Base-by-base conservation (phyloP, 2,797 vertebrate species). In the Lates japonicus region DNA sequence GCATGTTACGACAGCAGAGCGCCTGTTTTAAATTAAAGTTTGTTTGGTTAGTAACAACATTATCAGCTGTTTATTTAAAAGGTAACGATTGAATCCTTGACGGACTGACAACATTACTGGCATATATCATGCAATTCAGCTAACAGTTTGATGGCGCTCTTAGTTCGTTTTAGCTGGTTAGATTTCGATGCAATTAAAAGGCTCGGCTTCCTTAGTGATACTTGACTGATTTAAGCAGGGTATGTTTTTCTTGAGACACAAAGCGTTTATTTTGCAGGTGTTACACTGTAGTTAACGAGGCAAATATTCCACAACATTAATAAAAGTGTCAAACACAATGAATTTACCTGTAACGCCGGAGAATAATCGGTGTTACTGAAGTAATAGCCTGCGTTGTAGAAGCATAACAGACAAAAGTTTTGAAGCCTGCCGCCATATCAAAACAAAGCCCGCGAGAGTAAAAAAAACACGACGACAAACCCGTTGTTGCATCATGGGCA, bases 391-490 rank as follows among this genome's bases (percentile, higher is more conserved):
- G 20, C 20, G 7, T 51, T 76, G 39, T 17, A 65, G 5, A 70
- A 59, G 61, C 70, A 88, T 37, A 71, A 74, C 49, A 41, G 39
- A 64, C 54, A 55, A 1, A 78, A 74, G 37, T 85, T 94, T 95
- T 87, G 74, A 95, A 95, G 88, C 37, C 87, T 93, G 86, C 94
- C 95, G 95, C 96, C 95, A 95, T 94, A 87, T 85, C 91, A 92
- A 94, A 92, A 90, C 93, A 92, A 92, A 95, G 91, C 95, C 93
- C 95, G 95, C 95, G 95, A 95, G 94, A 94, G 80, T 37, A 42
- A n/a, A 25, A 55, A 11, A 2, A 29, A 29, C 25, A 29, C 25
- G 7, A 49, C 10, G 3, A 60, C 17, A 31, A 17, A 0, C 0
- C 0, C 0, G 3, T 0, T 22, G 49, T 33, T 81, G 93, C 61